These are phyloP conservation scores for Aethina tumida DNA, from an alignment of 1,140 invertebrate species.

Conservation along the genomic window DNA sequence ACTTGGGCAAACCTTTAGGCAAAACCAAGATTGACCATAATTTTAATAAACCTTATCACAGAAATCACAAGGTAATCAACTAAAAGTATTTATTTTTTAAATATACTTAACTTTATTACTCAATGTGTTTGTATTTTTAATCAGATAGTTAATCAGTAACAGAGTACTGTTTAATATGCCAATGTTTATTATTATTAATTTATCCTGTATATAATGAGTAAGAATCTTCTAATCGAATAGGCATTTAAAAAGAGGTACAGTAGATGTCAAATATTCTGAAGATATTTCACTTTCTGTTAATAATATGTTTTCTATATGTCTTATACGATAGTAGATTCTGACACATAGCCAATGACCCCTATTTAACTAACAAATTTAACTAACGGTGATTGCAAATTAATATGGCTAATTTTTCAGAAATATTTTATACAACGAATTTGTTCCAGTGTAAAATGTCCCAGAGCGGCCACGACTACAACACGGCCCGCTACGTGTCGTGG, in stretches of 20 bases:
- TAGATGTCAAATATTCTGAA: conserved; percentile 4
- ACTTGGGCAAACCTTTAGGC: conserved; percentile 23
- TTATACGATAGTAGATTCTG: conserved; percentile 7
- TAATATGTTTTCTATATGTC: conserved; percentile 3
- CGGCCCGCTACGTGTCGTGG: conserved; percentile 78
- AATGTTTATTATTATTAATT: conserved; percentile 1
- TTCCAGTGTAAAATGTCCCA: conserved; percentile 50
- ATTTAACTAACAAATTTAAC: conserved; percentile 3
- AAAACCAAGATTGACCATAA: conserved; percentile 11
- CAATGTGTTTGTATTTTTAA: conserved; percentile 6
- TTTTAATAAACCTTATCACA: conserved; percentile 11
- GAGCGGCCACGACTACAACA: conserved; percentile 64
- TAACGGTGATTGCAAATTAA: not conserved
- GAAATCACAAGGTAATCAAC: conserved; percentile 20
- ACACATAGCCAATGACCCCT: not conserved
- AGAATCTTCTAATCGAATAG: not conserved
- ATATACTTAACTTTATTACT: conserved; percentile 3
- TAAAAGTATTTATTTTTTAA: conserved; percentile 9
- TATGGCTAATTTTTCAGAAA: conserved; percentile 4
- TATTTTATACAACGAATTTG: conserved; percentile 1
- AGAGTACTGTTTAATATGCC: not conserved
- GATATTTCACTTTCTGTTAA: conserved; percentile 3
- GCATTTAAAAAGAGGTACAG: not conserved
- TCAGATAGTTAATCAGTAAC: conserved; percentile 10
- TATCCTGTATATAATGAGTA: not conserved